These are phyloP conservation scores for Pipistrellus kuhlii DNA, from an alignment of 2,797 vertebrate species.

Conservation along the genomic window DNA sequence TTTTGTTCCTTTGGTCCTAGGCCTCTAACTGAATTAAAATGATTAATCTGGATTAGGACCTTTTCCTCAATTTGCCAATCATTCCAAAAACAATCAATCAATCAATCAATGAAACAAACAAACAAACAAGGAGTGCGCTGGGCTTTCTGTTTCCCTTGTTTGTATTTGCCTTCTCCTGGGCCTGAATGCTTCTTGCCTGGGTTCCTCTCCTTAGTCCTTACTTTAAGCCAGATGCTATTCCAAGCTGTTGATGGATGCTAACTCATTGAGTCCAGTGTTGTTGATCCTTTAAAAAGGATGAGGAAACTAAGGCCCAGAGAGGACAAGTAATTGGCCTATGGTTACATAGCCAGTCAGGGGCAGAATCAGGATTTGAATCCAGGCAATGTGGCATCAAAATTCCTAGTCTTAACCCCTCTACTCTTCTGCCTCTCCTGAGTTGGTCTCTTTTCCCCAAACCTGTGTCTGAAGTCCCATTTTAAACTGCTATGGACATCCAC, in stretches of 20 bases:
- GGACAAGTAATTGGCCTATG: neutral
- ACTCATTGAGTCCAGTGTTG: neutral
- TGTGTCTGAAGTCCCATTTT: neutral
- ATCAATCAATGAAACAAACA: neutral
- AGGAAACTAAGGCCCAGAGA: neutral
- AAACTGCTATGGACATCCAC: neutral
- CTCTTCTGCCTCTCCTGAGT: neutral
- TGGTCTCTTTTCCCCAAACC: neutral
- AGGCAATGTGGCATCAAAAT: neutral
- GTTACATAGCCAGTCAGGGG: neutral
- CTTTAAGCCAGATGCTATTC: neutral
- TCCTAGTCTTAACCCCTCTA: neutral
- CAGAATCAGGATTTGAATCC: neutral
- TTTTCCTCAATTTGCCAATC: neutral
- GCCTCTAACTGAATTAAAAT: neutral
- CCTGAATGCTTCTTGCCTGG: neutral
- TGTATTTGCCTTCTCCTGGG: neutral
- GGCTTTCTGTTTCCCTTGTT: neutral
- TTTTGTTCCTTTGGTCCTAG: constrained; percentile 9
- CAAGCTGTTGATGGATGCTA: neutral
- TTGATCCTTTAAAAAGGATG: neutral
- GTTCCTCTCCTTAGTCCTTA: neutral
- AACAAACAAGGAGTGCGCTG: neutral
- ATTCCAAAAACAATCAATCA: neutral
- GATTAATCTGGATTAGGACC: neutral